Base-by-base conservation (phyloP, 2,113 vertebrate genomes). In the Heterotilapia buettikoferi region DNA sequence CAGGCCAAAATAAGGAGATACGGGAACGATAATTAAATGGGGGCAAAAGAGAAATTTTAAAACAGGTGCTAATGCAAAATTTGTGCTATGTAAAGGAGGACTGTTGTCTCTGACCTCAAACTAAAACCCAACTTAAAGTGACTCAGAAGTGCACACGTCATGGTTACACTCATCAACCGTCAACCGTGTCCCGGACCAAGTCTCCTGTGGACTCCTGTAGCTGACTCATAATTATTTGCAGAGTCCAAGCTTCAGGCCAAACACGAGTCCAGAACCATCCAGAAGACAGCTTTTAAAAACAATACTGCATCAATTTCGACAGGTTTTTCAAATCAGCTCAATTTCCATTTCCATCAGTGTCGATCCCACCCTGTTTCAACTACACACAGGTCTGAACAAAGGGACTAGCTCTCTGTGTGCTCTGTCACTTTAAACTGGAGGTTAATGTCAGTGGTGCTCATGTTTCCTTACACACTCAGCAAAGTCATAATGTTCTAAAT, bases 401-500 rank as follows among this genome's bases (percentile, higher is more conserved):
- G 71, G 82, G 3, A 86, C 10, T 6, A 16, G 56, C 54, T 54
- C 82, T 33, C 2, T 5, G 43, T 52, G 79, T 3, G 85, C 84
- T 84, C 71, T 83, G 87, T 7, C 18, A 40, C 88, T 89, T 84
- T 89, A 88, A 89, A 89, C 36, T 36, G 9, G 81, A 90, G 85
- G 82, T 92, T 92, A 84, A 92, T 78, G 79, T 84, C 85, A 52
- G 84, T 24, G 36, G 66, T 24, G n/a, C 68, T 84, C 57, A 1
- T 84, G 82, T 92, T 92, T 86, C 88, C 86, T 82, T 26, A 76
- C 86, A 82, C 90, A 80, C 88, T 89, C 84, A 87, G 83, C 84
- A 87, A 87, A 92, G 92, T 90, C 91, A 80, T 84, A 89, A 91
- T 93, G 93, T 84, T 92, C 89, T 76, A 81, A 91, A 93, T 87